Evolutionary conservation across 2,113 vertebrate genomes (phyloP).

Genomic region (Phalacrocorax carbo): DNA sequence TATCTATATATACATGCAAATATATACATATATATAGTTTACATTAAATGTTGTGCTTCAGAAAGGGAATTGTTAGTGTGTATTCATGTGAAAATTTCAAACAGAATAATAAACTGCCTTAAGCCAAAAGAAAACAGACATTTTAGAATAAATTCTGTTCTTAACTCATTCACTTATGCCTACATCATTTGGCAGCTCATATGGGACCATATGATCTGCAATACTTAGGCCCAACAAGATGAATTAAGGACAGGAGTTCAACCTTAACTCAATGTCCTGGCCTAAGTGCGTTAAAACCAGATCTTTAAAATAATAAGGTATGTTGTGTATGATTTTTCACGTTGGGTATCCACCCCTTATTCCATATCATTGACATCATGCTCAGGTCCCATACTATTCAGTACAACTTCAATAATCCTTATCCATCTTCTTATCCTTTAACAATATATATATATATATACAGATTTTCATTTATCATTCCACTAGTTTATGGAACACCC

Average conservation of each 20-base stretch:
- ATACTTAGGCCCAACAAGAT: not conserved
- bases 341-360: too few relatives aligned
- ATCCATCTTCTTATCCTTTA: too few relatives aligned
- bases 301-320: not conserved
- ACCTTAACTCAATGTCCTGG: constrained; percentile 13
- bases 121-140: not conserved
- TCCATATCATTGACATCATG: too few relatives aligned
- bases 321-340: too few relatives aligned
- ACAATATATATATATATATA: too few relatives aligned
- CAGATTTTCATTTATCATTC: too few relatives aligned
- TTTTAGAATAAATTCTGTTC: constrained; percentile 10
- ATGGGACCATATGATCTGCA: not conserved
- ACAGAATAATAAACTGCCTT: not conserved
- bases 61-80: not conserved
- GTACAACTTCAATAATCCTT: too few relatives aligned
- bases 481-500: too few relatives aligned
- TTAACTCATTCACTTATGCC: constrained; percentile 40
- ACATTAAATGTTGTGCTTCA: not conserved
- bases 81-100: not conserved
- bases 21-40: not conserved
- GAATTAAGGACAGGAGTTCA: constrained; percentile 41
- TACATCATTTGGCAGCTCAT: not conserved
- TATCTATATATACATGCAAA: not conserved
- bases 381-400: too few relatives aligned
- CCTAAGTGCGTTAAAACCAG: constrained; percentile 10